Evolutionary conservation across 2,113 vertebrate species (phyloP).

Genomic region (Sinocyclocheilus grahami): DNA sequence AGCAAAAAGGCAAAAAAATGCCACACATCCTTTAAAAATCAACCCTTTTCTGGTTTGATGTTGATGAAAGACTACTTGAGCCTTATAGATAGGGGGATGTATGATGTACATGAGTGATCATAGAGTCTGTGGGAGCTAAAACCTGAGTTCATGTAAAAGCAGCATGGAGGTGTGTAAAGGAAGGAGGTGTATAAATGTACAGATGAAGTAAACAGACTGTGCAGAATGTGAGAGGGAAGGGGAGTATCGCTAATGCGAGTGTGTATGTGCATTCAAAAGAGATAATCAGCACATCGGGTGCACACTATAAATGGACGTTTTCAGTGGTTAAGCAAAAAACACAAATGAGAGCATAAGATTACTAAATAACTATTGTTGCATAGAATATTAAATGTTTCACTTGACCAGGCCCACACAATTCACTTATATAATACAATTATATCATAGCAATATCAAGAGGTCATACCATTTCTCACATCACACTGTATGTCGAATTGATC

Average conservation of each 20-base stretch:
- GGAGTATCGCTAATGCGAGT: constrained; percentile 9
- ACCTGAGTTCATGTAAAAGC: not conserved
- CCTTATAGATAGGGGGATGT: not conserved
- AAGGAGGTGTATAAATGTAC: not conserved
- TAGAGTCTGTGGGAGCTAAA: not conserved
- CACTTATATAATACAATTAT: not conserved
- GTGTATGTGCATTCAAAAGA: constrained; percentile 1
- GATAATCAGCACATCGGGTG: constrained; percentile 22
- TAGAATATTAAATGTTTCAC: not conserved
- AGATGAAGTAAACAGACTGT: not conserved
- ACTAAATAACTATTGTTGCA: constrained; percentile 4
- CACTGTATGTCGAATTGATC: not conserved
- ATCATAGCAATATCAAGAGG: not conserved
- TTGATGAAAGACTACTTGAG: not conserved
- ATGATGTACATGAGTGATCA: not conserved
- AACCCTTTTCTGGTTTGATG: not conserved
- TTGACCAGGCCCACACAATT: not conserved
- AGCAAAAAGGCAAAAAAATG: not conserved
- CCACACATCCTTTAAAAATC: not conserved
- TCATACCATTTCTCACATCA: not conserved
- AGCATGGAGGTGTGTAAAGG: not conserved
- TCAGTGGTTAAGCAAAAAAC: constrained; percentile 1
- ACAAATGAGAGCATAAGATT: constrained; percentile 1
- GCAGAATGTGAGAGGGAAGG: not conserved
- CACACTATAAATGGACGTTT: constrained; percentile 1